Conservation (phyloP, 2,888 invertebrate genomes). For the Acrocera orbiculus region DNA sequence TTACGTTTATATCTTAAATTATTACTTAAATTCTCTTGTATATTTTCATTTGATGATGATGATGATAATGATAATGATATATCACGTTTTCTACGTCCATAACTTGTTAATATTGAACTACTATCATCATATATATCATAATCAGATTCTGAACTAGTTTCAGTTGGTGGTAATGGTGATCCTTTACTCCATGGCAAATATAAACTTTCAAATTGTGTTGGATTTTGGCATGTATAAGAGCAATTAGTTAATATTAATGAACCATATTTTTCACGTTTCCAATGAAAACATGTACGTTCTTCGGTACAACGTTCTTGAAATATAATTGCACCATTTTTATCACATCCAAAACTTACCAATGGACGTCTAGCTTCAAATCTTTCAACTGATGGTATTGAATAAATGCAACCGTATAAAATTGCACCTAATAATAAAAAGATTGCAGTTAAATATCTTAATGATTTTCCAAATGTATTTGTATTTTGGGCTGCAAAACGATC, state of each 20-base stretch:
- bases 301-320: constrained; percentile 55
- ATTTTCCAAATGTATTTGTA: constrained; percentile 37
- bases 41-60: constrained; percentile 10
- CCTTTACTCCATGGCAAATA: constrained; percentile 25
- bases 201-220: constrained; percentile 26
- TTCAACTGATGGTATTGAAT: constrained; percentile 47
- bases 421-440: constrained; percentile 48
- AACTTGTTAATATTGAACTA: background rate
- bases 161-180: constrained; percentile 21
- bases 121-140: constrained; percentile 25
- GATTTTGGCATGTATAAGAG: constrained; percentile 47
- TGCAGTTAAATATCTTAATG: constrained; percentile 50
- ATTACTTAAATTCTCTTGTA: constrained; percentile 8
- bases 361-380: constrained; percentile 39
- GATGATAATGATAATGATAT: no score
- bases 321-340: constrained; percentile 48
- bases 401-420: constrained; percentile 46
- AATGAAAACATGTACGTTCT: constrained; percentile 47
- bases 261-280: constrained; percentile 45
- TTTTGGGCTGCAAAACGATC: constrained; percentile 36
- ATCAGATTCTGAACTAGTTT: constrained; percentile 26
- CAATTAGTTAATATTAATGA: constrained; percentile 48
- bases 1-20: constrained; percentile 12
- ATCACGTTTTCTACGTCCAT: constrained; percentile 14
- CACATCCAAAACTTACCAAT: constrained; percentile 52